phyloP scores from a whole-genome alignment of 2,888 invertebrate genomes.

The Trachelus troglodyta region DNA sequence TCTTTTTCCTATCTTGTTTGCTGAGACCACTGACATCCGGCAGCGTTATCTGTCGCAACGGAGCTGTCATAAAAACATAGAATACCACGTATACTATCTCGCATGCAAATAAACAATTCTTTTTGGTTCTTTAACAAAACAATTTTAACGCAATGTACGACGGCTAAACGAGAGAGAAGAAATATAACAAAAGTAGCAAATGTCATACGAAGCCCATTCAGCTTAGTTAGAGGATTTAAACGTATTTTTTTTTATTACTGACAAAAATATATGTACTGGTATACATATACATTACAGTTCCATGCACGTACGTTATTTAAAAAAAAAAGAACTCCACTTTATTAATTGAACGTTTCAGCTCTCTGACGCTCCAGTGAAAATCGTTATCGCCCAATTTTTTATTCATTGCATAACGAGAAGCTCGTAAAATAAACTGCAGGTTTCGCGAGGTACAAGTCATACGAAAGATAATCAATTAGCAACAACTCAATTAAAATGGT shows the following conservation, averaged over 20 bases:
- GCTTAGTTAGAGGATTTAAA: neutral
- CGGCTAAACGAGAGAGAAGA: neutral
- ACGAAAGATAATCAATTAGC: slow-evolving; percentile 37
- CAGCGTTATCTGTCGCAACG: neutral
- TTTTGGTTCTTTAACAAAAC: neutral
- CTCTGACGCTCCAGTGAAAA: neutral
- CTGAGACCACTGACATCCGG: neutral
- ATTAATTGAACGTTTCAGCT: neutral
- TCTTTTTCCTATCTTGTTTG: neutral
- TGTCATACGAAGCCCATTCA: neutral
- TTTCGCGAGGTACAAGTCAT: neutral
- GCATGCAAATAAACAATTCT: neutral
- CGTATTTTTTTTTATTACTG: neutral
- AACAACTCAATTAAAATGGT: slow-evolving; percentile 38
- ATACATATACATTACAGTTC: neutral
- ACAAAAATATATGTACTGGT: neutral
- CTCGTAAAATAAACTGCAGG: neutral
- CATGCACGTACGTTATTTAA: neutral
- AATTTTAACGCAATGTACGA: neutral
- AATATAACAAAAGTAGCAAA: neutral
- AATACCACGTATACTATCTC: neutral
- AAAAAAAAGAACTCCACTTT: neutral
- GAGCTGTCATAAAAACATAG: neutral
- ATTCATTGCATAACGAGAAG: neutral
- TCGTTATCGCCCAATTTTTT: slow-evolving; percentile 1